Evolutionary conservation across 2,113 vertebrate species (phyloP).

Genomic region (Cryptomyrus ogoouensis): DNA sequence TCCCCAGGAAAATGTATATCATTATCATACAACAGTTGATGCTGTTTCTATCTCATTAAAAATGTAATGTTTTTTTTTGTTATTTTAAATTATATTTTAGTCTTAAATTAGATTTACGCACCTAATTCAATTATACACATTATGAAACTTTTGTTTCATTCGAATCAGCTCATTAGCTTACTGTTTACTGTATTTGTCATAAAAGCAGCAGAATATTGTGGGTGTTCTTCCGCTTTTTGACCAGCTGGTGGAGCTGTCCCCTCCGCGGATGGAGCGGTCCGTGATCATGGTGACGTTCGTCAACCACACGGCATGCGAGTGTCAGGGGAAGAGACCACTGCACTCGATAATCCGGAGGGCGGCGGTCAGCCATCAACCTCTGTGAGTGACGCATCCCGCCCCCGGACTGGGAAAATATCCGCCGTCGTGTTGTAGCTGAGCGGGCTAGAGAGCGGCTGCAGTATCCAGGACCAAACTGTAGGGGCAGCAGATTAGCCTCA

Average conservation of each 20-base stretch:
- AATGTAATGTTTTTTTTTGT: background rate
- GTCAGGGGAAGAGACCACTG: conserved; percentile 49
- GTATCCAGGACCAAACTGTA: background rate
- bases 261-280: conserved; percentile 41
- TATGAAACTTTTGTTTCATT: background rate
- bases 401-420: background rate
- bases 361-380: conserved; percentile 33
- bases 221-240: background rate
- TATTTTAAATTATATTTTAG: background rate
- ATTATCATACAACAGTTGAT: background rate
- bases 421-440: background rate
- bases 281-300: conserved; percentile 52
- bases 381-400: conserved; percentile 42
- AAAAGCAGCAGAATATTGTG: background rate
- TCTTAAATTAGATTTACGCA: background rate
- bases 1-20: background rate
- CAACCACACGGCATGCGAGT: conserved; percentile 60
- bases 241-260: conserved; percentile 54
- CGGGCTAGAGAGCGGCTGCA: background rate
- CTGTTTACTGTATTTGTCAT: background rate
- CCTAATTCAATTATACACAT: background rate
- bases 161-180: background rate
- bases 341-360: conserved; percentile 59
- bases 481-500: background rate
- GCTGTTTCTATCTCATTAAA: background rate